Base-by-base conservation (phyloP, 2,888 invertebrate species). In the Lepidochrysops patricia region DNA sequence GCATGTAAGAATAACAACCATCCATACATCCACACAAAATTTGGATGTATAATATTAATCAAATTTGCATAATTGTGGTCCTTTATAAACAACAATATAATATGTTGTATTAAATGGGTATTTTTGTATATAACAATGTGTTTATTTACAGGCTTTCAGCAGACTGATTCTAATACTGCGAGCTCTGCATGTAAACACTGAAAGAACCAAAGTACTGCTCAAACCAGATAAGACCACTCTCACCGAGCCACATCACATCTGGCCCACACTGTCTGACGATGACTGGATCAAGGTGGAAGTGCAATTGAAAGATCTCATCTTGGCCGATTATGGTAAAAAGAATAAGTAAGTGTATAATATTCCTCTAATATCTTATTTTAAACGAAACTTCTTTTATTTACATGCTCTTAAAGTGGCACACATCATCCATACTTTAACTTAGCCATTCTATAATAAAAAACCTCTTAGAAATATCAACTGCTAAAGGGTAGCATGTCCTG, bases 281-380 rank as follows among this genome's bases (percentile, higher is more conserved):
- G 99, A 99, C 86, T 99, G 99, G 99, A 98, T 99, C 79, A 99
- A 99, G 84, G 98, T 98, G 50, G 99, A 99, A 84, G 97, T 99
- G 27, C 97, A 98, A 74, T 91, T 99, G 23, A 99, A 99, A 79
- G 99, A 99, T 84, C 92, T 99, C 63, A 99, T 99, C 73, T 89
- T 99, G 60, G 99, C 99, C 52, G 99, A 99, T 89, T 99, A 99
- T 72, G 99, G 99, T 77, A 99, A 99, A 90, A 99, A 99, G 91
- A 99, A 99, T 90, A 99, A 98, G 94, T 94, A 70, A 89, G 91
- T 79, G 32, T 57, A 19, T 15, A n/a, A 54, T 13, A 27, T 32
- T 54, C 15, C 60, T 57, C 56, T 27, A 13, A 49, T 27, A 7
- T 13, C 15, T 35, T 15, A 25, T 35, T 37, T 29, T 13, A 26